Evolutionary conservation across 2,797 vertebrate genomes (phyloP).

Genomic region (Esox lucius): DNA sequence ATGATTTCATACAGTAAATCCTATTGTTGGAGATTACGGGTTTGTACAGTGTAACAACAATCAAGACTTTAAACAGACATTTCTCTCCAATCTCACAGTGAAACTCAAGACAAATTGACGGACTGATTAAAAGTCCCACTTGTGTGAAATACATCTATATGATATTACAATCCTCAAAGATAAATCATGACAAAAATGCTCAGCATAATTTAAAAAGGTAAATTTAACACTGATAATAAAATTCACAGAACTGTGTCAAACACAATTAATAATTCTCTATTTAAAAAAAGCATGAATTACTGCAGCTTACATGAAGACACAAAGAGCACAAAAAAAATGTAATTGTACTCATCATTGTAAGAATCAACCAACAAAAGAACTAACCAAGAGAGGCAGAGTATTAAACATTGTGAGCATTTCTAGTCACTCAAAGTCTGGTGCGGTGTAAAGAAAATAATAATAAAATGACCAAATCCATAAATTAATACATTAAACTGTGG

Average conservation of each 20-base stretch:
- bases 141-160: slow-evolving; percentile 43
- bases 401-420: slow-evolving; percentile 31
- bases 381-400: slow-evolving; percentile 27
- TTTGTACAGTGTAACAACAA: slow-evolving; percentile 71
- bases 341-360: slow-evolving; percentile 15
- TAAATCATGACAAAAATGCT: slow-evolving; percentile 31
- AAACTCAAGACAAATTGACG: slow-evolving; percentile 42
- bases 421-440: slow-evolving; percentile 36
- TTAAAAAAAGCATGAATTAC: slow-evolving; percentile 46
- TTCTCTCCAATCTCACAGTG: slow-evolving; percentile 64
- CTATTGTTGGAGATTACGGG: slow-evolving; percentile 46
- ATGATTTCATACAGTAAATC: slow-evolving; percentile 66
- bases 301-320: slow-evolving; percentile 41
- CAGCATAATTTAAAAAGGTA: slow-evolving; percentile 14
- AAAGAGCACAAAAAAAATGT: slow-evolving; percentile 56
- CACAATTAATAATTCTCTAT: slow-evolving; percentile 51
- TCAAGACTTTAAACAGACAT: slow-evolving; percentile 38
- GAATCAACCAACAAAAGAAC: slow-evolving; percentile 13
- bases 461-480: slow-evolving; percentile 59
- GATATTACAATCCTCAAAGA: slow-evolving; percentile 12
- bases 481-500: slow-evolving; percentile 64
- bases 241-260: slow-evolving; percentile 65
- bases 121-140: slow-evolving; percentile 34
- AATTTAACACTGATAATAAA: slow-evolving; percentile 28
- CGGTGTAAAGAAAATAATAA: slow-evolving; percentile 34